Evolutionary conservation across 2,113 vertebrate species (phyloP), one percentile per base, ranked within the genome.

Genomic region (Callithrix jacchus): DNA sequence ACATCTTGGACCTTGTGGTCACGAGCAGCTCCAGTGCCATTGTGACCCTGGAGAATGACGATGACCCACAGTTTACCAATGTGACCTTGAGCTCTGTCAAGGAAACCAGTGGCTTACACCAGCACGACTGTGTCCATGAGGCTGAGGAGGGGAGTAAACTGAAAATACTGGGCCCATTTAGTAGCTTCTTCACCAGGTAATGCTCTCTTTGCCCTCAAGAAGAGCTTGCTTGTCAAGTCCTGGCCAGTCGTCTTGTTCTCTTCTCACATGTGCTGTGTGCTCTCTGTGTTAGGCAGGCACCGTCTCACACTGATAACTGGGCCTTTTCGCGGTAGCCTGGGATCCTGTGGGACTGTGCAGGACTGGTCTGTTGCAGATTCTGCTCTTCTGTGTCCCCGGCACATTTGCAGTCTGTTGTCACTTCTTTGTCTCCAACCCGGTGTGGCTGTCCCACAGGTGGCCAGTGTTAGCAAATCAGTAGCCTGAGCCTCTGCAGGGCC

Each of bases 11-110:
- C 97, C 99, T 99, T 23, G 98, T 99, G 85, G 99, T 99, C 97
- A 99, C 99, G 0, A 99, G 99, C 6, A 99, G 99, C 97, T 99
- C 99, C 35, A 99, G 99, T 45, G 99, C 99, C 42, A 99, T 99
- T 7, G 99, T 99, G 94, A 99, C 98, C 90, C 98, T 99, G 8
- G 99, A 99, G 98, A 99, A 98, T 0, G 99, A 99, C 0, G 98
- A 99, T 3, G 95, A 99, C 91, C 93, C 96, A 0, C 98, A 98
- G 79, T 99, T 99, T 95, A 99, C 98, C 0, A 99, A 99, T 0
- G 98, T 99, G 73, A 98, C 98, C 20, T 95, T 99, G 92, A 98
- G 98, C 25, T 98, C 99, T 2, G 68, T 93, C 0, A 98, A 96
- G 83, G 98, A 98, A 30, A 61, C 35, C 74, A 64, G 1, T 21